phyloP scores from a whole-genome alignment of 1,140 invertebrate genomes.

The Spodoptera frugiperda region DNA sequence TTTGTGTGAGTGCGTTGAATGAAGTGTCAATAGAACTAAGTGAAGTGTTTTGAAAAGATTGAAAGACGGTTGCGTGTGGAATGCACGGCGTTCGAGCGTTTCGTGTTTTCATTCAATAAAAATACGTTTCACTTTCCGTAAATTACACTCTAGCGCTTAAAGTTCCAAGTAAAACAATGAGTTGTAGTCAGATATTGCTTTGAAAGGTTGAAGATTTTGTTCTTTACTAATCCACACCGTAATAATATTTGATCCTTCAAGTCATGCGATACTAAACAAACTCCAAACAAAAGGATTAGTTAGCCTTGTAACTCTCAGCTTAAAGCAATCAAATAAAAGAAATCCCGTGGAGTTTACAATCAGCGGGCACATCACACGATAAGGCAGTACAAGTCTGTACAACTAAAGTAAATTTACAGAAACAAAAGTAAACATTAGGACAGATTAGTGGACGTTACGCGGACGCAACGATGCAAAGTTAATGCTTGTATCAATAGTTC shows the following conservation, averaged over 20 bases:
- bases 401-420: slow-evolving; percentile 63
- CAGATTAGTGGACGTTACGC: slow-evolving; percentile 64
- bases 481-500: slow-evolving; percentile 70
- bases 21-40: slow-evolving; percentile 32
- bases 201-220: background rate
- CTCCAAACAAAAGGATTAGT: slow-evolving; percentile 14
- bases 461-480: slow-evolving; percentile 54
- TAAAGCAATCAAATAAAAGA: slow-evolving; percentile 47
- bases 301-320: slow-evolving; percentile 25
- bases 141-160: too few relatives aligned
- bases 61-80: background rate
- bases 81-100: slow-evolving; percentile 8
- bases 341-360: slow-evolving; percentile 37
- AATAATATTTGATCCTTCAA: slow-evolving; percentile 24
- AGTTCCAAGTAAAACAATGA: too few relatives aligned
- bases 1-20: slow-evolving; percentile 42
- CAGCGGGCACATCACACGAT: slow-evolving; percentile 46
- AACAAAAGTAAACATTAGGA: slow-evolving; percentile 69
- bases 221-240: background rate
- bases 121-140: too few relatives aligned
- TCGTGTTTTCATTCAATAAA: background rate
- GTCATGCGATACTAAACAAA: slow-evolving; percentile 16
- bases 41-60: slow-evolving; percentile 43
- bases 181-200: too few relatives aligned
- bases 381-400: slow-evolving; percentile 32